A percentile compares a stretch with the other conserved stretches of the same genome.
These are phyloP conservation scores for Marasmarcha lunaedactyla DNA, from an alignment of 2,888 invertebrate genomes.

Conservation along the genomic window DNA sequence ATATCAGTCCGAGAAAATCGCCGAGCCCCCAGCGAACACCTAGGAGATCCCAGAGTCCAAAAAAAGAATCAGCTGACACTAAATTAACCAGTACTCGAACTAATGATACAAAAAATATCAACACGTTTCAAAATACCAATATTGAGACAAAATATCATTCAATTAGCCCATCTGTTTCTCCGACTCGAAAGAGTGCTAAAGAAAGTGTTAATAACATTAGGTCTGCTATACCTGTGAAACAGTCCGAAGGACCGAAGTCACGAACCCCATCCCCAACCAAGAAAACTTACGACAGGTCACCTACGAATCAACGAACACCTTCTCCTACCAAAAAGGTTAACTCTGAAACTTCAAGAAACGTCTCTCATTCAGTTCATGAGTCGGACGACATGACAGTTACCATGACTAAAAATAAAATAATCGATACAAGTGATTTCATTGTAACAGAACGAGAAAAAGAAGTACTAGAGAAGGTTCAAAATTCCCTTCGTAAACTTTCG, in stretches of 20 bases:
- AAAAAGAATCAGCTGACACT: conserved; percentile 5
- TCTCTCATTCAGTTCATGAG: no score
- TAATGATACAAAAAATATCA: no score
- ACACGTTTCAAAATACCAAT: neutral
- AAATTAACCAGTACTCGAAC: no score
- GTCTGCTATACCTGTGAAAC: conserved; percentile 6
- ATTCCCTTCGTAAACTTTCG: conserved; percentile 48
- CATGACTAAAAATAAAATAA: conserved; percentile 13
- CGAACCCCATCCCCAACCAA: conserved; percentile 27
- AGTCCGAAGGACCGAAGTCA: conserved; percentile 9
- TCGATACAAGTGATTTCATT: conserved; percentile 31
- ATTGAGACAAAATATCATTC: conserved; percentile 13
- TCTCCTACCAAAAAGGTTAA: conserved; percentile 6
- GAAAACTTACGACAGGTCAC: conserved; percentile 11
- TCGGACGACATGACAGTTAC: neutral
- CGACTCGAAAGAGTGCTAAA: conserved; percentile 7
- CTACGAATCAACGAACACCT: neutral
- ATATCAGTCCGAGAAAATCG: no score
- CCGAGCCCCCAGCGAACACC: no score
- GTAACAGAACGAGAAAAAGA: conserved; percentile 47
- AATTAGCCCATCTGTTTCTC: conserved; percentile 11
- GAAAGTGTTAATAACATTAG: neutral
- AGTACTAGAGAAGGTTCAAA: conserved; percentile 45
- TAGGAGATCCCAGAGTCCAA: conserved; percentile 13
- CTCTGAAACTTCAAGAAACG: neutral